These are phyloP conservation scores for Dendrocopos noguchii DNA, from an alignment of 2,113 vertebrate genomes.

Conservation along the genomic window DNA sequence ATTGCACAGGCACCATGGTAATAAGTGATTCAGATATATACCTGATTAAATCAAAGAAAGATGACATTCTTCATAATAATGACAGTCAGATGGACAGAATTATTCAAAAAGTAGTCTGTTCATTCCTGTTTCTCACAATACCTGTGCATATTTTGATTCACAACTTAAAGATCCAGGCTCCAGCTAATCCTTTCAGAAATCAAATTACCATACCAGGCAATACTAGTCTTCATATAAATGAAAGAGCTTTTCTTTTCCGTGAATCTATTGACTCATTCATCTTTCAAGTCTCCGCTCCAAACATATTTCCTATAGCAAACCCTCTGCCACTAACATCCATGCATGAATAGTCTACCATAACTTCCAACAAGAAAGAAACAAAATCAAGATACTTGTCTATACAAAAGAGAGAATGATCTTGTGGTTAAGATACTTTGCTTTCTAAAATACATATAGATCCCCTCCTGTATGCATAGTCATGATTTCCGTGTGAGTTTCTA, in stretches of 20 bases:
- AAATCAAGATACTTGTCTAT: background rate
- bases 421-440: background rate
- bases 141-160: background rate
- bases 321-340: background rate
- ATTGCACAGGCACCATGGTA: rapidly evolving
- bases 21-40: background rate
- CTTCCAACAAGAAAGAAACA: background rate
- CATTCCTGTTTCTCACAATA: background rate
- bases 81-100: background rate
- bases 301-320: background rate
- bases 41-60: background rate
- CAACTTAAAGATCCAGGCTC: background rate
- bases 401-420: background rate
- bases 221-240: background rate
- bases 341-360: background rate
- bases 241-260: background rate
- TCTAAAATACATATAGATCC: background rate
- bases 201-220: background rate
- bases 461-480: background rate
- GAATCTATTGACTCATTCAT: background rate
- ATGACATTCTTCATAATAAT: background rate
- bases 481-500: background rate
- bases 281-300: background rate
- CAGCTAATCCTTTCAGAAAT: conserved; percentile 1
- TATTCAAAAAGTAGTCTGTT: background rate